These are phyloP conservation scores for Vanacampus margaritifer DNA, from an alignment of 2,113 vertebrate species.

Conservation along the genomic window DNA sequence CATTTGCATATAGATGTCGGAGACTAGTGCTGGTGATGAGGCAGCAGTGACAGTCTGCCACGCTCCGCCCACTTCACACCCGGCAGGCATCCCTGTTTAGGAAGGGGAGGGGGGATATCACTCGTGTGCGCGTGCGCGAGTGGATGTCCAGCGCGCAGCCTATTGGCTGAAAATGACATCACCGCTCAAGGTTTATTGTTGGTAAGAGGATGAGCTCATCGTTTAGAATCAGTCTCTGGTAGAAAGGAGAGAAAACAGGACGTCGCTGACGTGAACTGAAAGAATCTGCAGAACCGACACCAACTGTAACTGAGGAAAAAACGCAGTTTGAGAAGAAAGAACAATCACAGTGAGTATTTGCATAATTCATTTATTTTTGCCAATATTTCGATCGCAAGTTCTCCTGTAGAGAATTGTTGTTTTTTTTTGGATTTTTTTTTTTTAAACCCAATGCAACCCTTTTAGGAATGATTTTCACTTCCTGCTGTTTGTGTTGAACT, in stretches of 20 bases:
- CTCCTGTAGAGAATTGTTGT: too few relatives aligned
- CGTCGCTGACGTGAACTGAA: neutral
- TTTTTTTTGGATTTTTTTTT: too few relatives aligned
- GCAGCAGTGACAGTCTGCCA: constrained; percentile 2
- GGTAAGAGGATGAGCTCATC: constrained; percentile 73
- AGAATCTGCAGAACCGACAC: neutral
- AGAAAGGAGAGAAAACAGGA: neutral
- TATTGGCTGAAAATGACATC: constrained; percentile 77
- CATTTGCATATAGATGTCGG: neutral
- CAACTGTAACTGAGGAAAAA: neutral
- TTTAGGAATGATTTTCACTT: neutral
- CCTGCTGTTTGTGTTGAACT: neutral
- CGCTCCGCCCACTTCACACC: neutral
- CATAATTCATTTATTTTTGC: neutral
- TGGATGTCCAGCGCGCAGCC: constrained; percentile 11
- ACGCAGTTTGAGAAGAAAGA: neutral
- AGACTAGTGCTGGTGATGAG: neutral
- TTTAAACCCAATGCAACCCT: too few relatives aligned
- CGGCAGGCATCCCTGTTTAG: neutral
- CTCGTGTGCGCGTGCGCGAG: constrained; percentile 36
- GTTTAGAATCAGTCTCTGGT: constrained; percentile 17
- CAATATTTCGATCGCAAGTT: neutral
- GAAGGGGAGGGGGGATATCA: neutral
- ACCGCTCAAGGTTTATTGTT: constrained; percentile 62
- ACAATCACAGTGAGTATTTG: neutral